Conservation (phyloP, 2,888 invertebrate species). For the Cepaea hortensis region DNA sequence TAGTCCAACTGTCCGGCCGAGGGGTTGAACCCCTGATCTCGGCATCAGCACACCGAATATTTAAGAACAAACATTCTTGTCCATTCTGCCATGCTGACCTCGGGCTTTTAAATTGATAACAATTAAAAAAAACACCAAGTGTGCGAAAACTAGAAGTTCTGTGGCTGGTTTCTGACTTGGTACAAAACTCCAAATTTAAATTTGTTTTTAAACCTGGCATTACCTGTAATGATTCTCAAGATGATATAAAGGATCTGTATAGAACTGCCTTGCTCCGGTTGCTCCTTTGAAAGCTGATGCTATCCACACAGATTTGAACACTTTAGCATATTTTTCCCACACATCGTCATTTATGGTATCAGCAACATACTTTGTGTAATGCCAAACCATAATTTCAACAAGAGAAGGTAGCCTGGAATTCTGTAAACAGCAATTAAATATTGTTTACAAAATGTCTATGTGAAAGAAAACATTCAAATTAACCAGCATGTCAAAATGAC, state of each 20-base stretch:
- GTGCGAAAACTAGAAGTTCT: too few species aligned
- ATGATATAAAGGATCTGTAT: conserved; percentile 83
- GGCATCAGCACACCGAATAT: too few species aligned
- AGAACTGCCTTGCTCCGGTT: conserved; percentile 83
- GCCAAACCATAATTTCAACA: conserved; percentile 88
- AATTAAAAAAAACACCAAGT: too few species aligned
- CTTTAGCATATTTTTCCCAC: conserved; percentile 77
- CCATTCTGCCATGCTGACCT: too few species aligned
- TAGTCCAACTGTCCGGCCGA: too few species aligned
- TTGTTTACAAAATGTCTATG: background rate
- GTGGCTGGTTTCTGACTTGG: too few species aligned
- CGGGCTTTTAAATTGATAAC: too few species aligned
- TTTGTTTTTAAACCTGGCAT: background rate
- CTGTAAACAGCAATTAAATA: conserved; percentile 48
- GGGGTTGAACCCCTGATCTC: too few species aligned
- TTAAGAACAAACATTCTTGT: too few species aligned
- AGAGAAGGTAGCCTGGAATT: conserved; percentile 80
- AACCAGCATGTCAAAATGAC: too few species aligned
- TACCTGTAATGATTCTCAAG: conserved; percentile 84
- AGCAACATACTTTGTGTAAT: conserved; percentile 77
- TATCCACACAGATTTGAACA: conserved; percentile 81
- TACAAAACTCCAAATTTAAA: too few species aligned
- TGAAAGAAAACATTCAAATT: too few species aligned
- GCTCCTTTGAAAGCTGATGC: conserved; percentile 91
- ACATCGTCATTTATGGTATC: conserved; percentile 63